Base-by-base conservation (phyloP, 2,113 vertebrate genomes). In the Meles meles region DNA sequence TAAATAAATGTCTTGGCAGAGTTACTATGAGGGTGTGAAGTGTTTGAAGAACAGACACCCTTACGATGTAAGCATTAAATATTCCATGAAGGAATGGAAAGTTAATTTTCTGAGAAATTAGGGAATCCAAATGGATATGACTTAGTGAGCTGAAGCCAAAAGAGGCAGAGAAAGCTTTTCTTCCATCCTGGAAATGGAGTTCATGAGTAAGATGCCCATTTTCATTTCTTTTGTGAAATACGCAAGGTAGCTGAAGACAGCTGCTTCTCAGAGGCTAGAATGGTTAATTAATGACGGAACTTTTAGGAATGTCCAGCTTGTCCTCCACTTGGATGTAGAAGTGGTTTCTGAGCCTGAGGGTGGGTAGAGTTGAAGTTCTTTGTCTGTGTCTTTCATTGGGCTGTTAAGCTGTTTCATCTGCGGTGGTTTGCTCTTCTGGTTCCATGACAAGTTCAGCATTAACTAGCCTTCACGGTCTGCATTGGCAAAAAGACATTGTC, bases 51-150 rank as follows among this genome's bases (percentile, higher is more conserved):
- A 52, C 34, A 18, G 25, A 79, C 15, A 34, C 34, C 18, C 34
- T 6, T 42, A 23, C 5, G 39, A 1, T 61, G 27, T 80, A 72
- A 86, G 34, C 34, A 81, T 71, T 80, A 87, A 80, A 67, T n/a
- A 52, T 71, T 71, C 74, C 47, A 23, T 23, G 29, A 84, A 95
- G 72, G 86, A 77, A 39, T 47, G 6, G 44, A 76, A 55, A 65
- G 74, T 92, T 65, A 93, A 29, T 89, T 93, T 93, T 77, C 34
- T 84, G 85, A 93, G 85, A 88, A 89, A 76, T 47, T 55, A 74
- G 47, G 34, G 67, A 39, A 59, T n/a, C 47, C 34, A 67, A 93
- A 69, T 39, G 20, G 59, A 18, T 67, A 69, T 84, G 67, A 49
- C 9, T 34, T 67, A 83, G 57, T 57, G 13, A 14, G 9, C 27